Evolutionary conservation across 2,888 invertebrate genomes (phyloP).

Genomic region (Formica aserva): DNA sequence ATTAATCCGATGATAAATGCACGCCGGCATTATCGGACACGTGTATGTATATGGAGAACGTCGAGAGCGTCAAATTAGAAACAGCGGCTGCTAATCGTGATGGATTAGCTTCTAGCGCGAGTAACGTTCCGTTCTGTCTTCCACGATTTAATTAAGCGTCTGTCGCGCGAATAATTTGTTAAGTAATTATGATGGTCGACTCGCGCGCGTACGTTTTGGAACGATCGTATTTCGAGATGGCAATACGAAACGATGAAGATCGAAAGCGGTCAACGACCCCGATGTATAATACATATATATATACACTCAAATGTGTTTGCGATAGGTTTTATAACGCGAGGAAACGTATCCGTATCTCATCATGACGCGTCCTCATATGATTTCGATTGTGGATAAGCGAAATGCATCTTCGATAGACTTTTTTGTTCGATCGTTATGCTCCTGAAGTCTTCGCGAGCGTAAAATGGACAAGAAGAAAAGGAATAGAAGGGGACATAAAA

Average conservation of each 20-base stretch:
- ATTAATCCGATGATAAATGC: constrained; percentile 68
- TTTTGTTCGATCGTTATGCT: constrained; percentile 7
- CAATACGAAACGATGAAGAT: constrained; percentile 13
- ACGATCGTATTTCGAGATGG: constrained; percentile 13
- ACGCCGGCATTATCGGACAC: constrained; percentile 47
- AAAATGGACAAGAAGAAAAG: neutral
- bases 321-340: neutral
- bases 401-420: neutral
- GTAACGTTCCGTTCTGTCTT: constrained; percentile 28
- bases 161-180: constrained; percentile 53
- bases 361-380: neutral
- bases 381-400: neutral
- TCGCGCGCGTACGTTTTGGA: neutral
- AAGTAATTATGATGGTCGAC: constrained; percentile 50
- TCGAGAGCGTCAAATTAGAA: constrained; percentile 62
- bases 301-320: neutral
- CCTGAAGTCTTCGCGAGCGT: neutral
- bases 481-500: neutral
- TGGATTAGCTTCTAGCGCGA: constrained; percentile 58
- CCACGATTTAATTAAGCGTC: constrained; percentile 54
- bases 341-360: constrained; percentile 12
- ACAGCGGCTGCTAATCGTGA: constrained; percentile 63
- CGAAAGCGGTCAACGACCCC: constrained; percentile 8
- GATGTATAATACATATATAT: neutral
- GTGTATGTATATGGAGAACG: constrained; percentile 57